A percentile compares a stretch with the other conserved stretches of the same genome.
Conservation (phyloP, 2,888 invertebrate species). For the Pristionchus exspectatus region DNA sequence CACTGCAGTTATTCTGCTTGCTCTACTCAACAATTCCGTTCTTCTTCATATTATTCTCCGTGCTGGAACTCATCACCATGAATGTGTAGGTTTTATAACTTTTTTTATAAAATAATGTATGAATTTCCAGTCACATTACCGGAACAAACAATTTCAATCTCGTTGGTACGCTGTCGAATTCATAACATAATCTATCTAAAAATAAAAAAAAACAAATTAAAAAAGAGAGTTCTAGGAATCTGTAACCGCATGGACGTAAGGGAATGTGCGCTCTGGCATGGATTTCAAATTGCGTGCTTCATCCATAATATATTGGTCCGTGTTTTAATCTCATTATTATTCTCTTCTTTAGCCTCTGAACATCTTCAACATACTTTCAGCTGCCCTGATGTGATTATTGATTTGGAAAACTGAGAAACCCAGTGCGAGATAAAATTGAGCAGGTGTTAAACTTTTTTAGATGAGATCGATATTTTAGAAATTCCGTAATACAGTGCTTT, state of each 20-base stretch:
- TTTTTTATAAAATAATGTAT: neutral
- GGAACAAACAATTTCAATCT: neutral
- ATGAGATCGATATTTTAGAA: too few species aligned
- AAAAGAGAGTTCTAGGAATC: neutral
- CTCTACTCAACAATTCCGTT: neutral
- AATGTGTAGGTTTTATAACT: neutral
- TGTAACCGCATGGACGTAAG: neutral
- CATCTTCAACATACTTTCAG: too few species aligned
- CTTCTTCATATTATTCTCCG: neutral
- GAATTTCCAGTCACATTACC: neutral
- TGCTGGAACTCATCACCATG: neutral
- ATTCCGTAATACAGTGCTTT: neutral
- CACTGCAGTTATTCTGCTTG: neutral
- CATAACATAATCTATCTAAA: neutral
- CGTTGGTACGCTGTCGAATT: neutral
- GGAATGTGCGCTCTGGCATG: neutral
- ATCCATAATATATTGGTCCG: neutral
- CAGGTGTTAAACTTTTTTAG: neutral
- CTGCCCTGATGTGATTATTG: too few species aligned
- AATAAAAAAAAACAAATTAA: too few species aligned
- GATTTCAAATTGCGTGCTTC: slow-evolving; percentile 25
- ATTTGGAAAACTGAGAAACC: too few species aligned
- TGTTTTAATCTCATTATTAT: neutral
- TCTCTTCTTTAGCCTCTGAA: neutral
- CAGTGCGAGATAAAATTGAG: neutral